These are phyloP conservation scores for Rhyacichthys aspro DNA, from an alignment of 2,797 vertebrate genomes.

Conservation along the genomic window DNA sequence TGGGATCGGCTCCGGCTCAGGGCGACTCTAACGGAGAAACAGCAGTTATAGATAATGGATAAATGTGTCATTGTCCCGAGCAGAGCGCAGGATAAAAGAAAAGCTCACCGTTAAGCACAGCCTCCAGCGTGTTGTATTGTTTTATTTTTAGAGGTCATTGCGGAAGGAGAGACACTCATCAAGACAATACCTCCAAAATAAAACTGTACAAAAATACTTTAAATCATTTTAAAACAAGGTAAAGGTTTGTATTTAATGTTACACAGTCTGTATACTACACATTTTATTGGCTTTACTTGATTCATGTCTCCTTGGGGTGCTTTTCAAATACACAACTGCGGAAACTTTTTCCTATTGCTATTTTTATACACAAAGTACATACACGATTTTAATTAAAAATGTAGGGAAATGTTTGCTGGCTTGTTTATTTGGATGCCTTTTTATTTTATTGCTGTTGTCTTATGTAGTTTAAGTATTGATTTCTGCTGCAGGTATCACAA, in stretches of 20 bases:
- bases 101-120: conserved; percentile 6
- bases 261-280: too few relatives aligned
- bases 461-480: neutral
- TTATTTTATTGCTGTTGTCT: neutral
- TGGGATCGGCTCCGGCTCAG: neutral
- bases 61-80: conserved; percentile 29
- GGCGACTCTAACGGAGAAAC: neutral
- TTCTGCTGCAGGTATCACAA: neutral
- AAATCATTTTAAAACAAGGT: too few relatives aligned
- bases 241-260: too few relatives aligned
- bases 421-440: neutral
- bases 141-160: conserved; percentile 4
- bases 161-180: neutral
- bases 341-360: too few relatives aligned
- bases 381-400: too few relatives aligned
- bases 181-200: neutral
- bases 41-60: conserved; percentile 12
- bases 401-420: too few relatives aligned
- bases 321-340: too few relatives aligned
- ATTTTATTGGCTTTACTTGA: too few relatives aligned
- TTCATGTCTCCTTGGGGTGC: too few relatives aligned
- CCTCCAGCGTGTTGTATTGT: neutral
- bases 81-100: conserved; percentile 1
- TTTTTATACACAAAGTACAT: too few relatives aligned
- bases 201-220: neutral